Conservation (phyloP, 2,888 invertebrate genomes). For the Lysandra coridon region DNA sequence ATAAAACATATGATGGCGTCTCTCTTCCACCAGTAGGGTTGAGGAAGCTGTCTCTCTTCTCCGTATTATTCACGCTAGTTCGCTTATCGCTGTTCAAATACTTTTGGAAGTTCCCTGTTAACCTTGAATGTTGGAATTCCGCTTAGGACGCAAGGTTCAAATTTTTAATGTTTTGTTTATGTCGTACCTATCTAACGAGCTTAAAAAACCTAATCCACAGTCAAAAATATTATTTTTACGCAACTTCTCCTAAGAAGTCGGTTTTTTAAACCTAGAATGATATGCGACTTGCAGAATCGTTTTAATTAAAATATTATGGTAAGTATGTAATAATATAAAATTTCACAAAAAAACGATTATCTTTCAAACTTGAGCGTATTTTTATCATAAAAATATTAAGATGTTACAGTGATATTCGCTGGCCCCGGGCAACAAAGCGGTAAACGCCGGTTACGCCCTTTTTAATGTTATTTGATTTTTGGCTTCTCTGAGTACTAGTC, state of each 20-base stretch:
- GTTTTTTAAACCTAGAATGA: no score
- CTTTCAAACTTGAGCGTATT: no score
- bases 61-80: slow-evolving; percentile 54
- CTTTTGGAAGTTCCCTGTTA: slow-evolving; percentile 69
- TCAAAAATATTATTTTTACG: not conserved
- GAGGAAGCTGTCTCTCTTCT: slow-evolving; percentile 32
- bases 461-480: no score
- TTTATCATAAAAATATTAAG: no score
- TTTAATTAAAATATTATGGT: no score
- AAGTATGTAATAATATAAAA: no score
- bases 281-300: no score
- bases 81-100: slow-evolving; percentile 74
- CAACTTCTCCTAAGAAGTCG: not conserved
- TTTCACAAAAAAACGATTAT: no score
- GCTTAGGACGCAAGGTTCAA: slow-evolving; percentile 42
- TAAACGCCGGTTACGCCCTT: no score
- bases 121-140: slow-evolving; percentile 70
- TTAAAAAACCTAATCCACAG: not conserved
- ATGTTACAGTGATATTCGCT: no score
- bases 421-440: no score
- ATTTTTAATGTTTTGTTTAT: slow-evolving; percentile 24
- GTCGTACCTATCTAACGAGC: not conserved
- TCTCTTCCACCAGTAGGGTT: slow-evolving; percentile 48
- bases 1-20: slow-evolving; percentile 62
- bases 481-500: no score